Evolutionary conservation across 2,888 invertebrate genomes (phyloP).

Genomic region (Miltochrista miniata): DNA sequence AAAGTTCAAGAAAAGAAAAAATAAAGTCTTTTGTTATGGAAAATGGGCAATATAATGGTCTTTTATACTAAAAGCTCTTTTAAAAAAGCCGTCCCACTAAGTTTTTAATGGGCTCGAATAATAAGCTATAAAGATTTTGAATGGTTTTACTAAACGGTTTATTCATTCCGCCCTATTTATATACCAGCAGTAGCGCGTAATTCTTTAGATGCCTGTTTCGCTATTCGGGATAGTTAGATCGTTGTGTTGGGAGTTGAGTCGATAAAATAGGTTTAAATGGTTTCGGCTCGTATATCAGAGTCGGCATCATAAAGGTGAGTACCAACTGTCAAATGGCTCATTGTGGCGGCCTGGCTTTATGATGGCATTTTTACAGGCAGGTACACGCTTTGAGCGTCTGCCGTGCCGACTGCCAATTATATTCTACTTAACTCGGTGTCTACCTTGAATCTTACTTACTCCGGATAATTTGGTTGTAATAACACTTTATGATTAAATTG

Average conservation of each 20-base stretch:
- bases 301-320: conserved; percentile 80
- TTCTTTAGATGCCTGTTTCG: conserved; percentile 71
- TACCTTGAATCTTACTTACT: conserved; percentile 43
- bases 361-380: conserved; percentile 82
- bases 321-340: conserved; percentile 81
- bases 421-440: conserved; percentile 76
- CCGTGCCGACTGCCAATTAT: conserved; percentile 79
- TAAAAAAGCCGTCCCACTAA: conserved; percentile 72
- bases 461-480: conserved; percentile 39
- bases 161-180: conserved; percentile 66
- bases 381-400: conserved; percentile 76
- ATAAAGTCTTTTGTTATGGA: conserved; percentile 74
- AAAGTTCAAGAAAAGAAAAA: conserved; percentile 63
- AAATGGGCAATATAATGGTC: conserved; percentile 74
- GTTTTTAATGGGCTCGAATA: conserved; percentile 78
- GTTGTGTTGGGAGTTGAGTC: conserved; percentile 70
- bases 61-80: conserved; percentile 71
- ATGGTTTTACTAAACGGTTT: conserved; percentile 73
- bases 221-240: conserved; percentile 65
- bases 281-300: conserved; percentile 72
- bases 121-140: conserved; percentile 78
- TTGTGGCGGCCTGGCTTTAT: conserved; percentile 78
- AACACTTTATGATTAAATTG: conserved; percentile 37
- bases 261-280: conserved; percentile 81
- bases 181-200: conserved; percentile 56